Conservation (phyloP, 2,888 invertebrate genomes). For the Gonocerus acuteangulatus region DNA sequence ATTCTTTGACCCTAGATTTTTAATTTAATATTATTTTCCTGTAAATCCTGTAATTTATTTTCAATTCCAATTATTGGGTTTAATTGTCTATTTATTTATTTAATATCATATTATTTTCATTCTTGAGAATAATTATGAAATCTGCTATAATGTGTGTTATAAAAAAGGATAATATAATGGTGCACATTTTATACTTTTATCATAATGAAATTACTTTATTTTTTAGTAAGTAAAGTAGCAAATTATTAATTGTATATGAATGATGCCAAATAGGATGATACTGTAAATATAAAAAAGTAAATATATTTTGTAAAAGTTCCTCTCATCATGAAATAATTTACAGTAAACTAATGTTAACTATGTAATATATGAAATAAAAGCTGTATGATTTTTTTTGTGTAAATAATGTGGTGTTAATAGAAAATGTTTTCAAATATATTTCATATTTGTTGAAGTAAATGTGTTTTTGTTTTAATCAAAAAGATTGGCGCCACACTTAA, state of each 20-base stretch:
- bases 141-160: background rate
- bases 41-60: too few relatives aligned
- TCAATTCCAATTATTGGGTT: too few relatives aligned
- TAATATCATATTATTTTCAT: too few relatives aligned
- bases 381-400: constrained; percentile 13
- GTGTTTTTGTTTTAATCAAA: too few relatives aligned
- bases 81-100: too few relatives aligned
- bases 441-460: constrained; percentile 6
- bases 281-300: constrained; percentile 12
- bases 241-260: constrained; percentile 10
- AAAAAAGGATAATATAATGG: background rate
- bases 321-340: constrained; percentile 1
- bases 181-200: background rate
- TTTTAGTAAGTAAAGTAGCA: background rate
- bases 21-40: too few relatives aligned
- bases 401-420: constrained; percentile 16
- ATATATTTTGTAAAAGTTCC: constrained; percentile 24
- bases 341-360: constrained; percentile 12
- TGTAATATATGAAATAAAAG: constrained; percentile 14
- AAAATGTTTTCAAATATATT: constrained; percentile 23
- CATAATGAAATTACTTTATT: background rate
- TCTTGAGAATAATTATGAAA: too few relatives aligned
- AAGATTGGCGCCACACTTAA: too few relatives aligned
- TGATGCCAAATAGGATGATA: constrained; percentile 15
- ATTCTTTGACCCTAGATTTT: too few relatives aligned